phyloP scores from a whole-genome alignment of 2,888 invertebrate genomes.

The Himalopsyche kuldschensis region DNA sequence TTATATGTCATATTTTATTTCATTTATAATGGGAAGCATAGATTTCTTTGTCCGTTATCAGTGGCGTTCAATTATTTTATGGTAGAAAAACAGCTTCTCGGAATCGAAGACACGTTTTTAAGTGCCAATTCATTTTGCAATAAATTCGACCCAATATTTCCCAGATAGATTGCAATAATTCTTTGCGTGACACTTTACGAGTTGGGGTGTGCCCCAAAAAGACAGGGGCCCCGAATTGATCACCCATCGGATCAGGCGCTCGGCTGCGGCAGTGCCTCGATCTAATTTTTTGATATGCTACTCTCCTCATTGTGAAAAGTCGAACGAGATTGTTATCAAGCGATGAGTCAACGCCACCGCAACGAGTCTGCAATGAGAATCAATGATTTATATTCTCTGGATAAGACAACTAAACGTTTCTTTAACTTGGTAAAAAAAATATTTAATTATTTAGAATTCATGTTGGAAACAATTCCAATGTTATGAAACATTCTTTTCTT shows the following conservation, averaged over 20 bases:
- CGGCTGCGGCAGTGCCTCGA: conserved; percentile 23
- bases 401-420: neutral
- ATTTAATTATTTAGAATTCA: too few species aligned
- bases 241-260: neutral
- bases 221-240: conserved; percentile 10
- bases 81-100: neutral
- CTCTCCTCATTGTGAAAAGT: conserved; percentile 27
- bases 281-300: conserved; percentile 38
- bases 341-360: conserved; percentile 36
- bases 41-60: neutral
- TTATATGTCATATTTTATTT: neutral
- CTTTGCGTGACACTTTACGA: neutral
- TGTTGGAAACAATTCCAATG: too few species aligned
- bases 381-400: neutral
- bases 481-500: too few species aligned
- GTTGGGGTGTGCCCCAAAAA: neutral
- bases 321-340: conserved; percentile 27
- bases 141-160: conserved; percentile 1
- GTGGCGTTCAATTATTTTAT: neutral
- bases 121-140: neutral
- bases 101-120: neutral
- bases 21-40: neutral
- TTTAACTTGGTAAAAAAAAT: neutral
- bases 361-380: neutral
- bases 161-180: neutral